A percentile compares a stretch with the other conserved stretches of the same genome.
Evolutionary conservation across 2,888 invertebrate genomes (phyloP).

Genomic region (Drosophila nr. fundita): DNA sequence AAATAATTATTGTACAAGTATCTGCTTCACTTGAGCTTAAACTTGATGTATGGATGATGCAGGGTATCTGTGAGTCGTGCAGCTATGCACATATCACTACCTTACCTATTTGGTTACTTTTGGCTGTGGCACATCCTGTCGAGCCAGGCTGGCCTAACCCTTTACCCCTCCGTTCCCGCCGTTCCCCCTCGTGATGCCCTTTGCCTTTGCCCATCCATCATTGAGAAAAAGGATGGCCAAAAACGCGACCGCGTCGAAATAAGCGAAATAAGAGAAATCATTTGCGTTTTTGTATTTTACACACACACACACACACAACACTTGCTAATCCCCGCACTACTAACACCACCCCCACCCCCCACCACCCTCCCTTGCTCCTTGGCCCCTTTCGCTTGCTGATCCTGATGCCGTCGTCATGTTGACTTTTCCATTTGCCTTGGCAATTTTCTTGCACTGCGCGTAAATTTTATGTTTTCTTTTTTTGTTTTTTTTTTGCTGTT

Average conservation of each 20-base stretch:
- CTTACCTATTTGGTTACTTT: constrained; percentile 6
- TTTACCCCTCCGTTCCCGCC: neutral
- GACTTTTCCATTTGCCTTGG: constrained; percentile 78
- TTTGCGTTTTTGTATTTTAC: constrained; percentile 68
- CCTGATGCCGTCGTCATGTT: constrained; percentile 59
- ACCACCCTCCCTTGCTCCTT: neutral
- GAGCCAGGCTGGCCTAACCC: constrained; percentile 4
- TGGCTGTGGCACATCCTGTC: constrained; percentile 13
- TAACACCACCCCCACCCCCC: neutral
- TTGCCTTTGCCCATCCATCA: constrained; percentile 32
- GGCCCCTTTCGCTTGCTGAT: constrained; percentile 42
- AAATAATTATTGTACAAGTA: neutral
- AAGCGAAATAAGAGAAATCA: constrained; percentile 75
- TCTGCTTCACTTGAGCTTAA: neutral
- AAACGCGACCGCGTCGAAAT: constrained; percentile 62
- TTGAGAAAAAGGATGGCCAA: constrained; percentile 12
- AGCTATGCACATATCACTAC: neutral
- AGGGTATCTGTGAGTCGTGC: constrained; percentile 8
- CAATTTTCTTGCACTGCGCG: constrained; percentile 65
- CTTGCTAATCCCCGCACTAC: constrained; percentile 51
- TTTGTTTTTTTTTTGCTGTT: neutral
- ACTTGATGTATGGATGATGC: no score
- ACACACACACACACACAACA: constrained; percentile 24
- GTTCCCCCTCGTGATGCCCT: neutral
- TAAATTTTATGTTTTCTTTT: neutral